phyloP scores from a whole-genome alignment of 2,888 invertebrate species.

The Acanthoscelides obtectus region DNA sequence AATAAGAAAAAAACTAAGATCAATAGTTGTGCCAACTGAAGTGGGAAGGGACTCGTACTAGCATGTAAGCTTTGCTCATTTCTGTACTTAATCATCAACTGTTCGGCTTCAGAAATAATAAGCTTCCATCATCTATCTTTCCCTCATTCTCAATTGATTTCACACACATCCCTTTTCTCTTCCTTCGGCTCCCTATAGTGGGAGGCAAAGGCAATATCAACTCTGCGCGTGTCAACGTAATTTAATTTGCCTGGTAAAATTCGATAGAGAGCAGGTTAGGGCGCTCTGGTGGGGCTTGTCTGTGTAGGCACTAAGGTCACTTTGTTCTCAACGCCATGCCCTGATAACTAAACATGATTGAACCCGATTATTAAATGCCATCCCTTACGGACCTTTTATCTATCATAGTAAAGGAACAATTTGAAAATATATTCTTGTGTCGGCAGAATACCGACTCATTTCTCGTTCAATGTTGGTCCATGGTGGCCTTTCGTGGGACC shows the following conservation, averaged over 20 bases:
- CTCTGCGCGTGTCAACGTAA: not conserved
- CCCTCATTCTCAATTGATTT: not conserved
- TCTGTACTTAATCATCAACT: too few relatives aligned
- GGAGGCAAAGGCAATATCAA: not conserved
- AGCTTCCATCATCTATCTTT: not conserved
- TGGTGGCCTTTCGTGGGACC: too few relatives aligned
- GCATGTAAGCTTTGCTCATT: too few relatives aligned
- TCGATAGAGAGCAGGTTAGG: not conserved
- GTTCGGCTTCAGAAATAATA: too few relatives aligned
- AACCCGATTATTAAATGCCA: not conserved
- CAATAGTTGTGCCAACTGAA: too few relatives aligned
- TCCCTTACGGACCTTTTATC: not conserved
- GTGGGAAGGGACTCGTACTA: too few relatives aligned
- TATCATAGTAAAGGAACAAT: too few relatives aligned
- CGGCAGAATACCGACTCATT: too few relatives aligned
- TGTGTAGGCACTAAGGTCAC: not conserved
- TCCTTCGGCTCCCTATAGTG: not conserved
- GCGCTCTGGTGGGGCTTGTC: not conserved
- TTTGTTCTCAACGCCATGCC: not conserved
- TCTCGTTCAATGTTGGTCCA: too few relatives aligned
- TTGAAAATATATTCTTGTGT: too few relatives aligned
- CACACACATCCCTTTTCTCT: not conserved
- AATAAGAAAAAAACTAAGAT: too few relatives aligned
- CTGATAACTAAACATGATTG: not conserved
- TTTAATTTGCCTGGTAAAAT: not conserved